Conservation (phyloP, 2,888 invertebrate genomes). For the Octodonta nipae region DNA sequence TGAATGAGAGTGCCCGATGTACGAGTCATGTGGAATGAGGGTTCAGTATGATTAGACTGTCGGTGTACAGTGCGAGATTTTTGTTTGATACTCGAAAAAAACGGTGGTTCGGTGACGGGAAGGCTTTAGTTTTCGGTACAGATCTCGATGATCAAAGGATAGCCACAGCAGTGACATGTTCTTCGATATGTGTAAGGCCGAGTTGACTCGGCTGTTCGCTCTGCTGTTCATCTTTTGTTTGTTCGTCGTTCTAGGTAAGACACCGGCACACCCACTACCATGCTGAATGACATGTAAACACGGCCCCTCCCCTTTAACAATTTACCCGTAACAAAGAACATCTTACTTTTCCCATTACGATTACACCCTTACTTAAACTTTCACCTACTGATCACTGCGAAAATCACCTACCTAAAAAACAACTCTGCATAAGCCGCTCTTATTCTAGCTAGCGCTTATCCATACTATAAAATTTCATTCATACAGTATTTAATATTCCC, state of each 20-base stretch:
- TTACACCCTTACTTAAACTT: no score
- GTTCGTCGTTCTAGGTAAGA: slow-evolving; percentile 33
- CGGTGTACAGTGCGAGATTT: neutral
- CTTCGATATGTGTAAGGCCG: slow-evolving; percentile 1
- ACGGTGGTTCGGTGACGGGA: neutral
- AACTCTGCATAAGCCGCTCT: no score
- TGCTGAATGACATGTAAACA: slow-evolving; percentile 35
- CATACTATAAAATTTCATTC: no score
- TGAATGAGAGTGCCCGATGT: slow-evolving; percentile 2
- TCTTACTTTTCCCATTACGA: neutral
- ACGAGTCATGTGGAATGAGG: neutral
- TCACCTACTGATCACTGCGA: no score
- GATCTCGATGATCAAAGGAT: neutral
- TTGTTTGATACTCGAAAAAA: neutral
- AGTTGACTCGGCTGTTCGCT: slow-evolving; percentile 1
- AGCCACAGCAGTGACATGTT: neutral
- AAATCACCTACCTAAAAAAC: no score
- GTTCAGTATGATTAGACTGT: neutral
- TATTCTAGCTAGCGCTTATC: no score
- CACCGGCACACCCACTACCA: slow-evolving; percentile 34
- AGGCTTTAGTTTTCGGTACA: slow-evolving; percentile 1
- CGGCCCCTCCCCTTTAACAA: slow-evolving; percentile 33
- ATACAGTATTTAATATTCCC: no score
- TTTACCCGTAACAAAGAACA: slow-evolving; percentile 26
- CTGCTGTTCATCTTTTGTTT: slow-evolving; percentile 29